Evolutionary conservation across 2,113 vertebrate species (phyloP), one percentile per base, ranked within the genome.

Genomic region (Poicephalus meyeri): DNA sequence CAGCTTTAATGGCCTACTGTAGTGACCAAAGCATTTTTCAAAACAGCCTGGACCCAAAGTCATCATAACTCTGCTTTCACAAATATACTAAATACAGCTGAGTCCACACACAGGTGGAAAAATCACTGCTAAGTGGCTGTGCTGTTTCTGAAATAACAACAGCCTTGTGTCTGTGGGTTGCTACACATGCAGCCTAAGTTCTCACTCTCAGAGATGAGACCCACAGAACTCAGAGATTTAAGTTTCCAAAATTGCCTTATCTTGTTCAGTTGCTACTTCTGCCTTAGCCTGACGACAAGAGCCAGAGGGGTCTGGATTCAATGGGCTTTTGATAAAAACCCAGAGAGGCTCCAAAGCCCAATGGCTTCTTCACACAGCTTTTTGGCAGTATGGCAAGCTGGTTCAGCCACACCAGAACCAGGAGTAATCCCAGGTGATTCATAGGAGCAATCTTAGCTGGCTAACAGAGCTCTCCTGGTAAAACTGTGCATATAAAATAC

Each of bases 271-370:
- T 87, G 44, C n/a, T 89, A 29, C 31, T 65, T 71, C 61, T 89
- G 63, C 70, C 61, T 91, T 85, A 41, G 44, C 37, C 46, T 87
- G 53, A 91, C 49, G 61, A 37, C 68, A 72, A 56, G 2, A 91
- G 83, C 77, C 86, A 88, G 86, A 66, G 33, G 55, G 56, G 31
- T 71, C 84, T 91, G 72, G 44, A 86, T 87, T 87, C 88, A 91
- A 23, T 16, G 31, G 88, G 77, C 73, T 92, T 96, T 93, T 89
- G 73, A 96, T 94, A 80, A 89, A 96, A 93, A 79, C 20, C 49
- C 58, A 2, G 72, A 85, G 77, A 78, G 70, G 53, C 91, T 95
- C 83, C 73, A 96, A 96, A 88, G 70, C 83, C 53, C 35, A 6
- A 70, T 50, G 80, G 56, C 86, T 95, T 89, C 74, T 66, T 61